Base-by-base conservation (phyloP, 2,888 invertebrate genomes). In the Oscheius onirici region DNA sequence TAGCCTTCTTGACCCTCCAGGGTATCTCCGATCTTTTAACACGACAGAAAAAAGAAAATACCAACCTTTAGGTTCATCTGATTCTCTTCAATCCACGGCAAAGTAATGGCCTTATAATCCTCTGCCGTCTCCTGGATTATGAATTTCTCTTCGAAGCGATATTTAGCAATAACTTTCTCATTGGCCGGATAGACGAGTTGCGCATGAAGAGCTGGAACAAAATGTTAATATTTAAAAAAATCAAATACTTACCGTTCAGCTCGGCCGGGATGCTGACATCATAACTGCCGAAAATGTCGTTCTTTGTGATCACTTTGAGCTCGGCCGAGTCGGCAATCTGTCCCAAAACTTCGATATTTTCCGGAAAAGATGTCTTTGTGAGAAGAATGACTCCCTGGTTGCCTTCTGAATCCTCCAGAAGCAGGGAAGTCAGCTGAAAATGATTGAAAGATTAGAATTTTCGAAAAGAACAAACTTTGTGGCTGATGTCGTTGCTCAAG, bases 151-250 rank as follows among this genome's bases (percentile, higher is more conserved):
- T 94, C 93, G 40, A 91, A 90, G 11, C 92, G 91, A 88, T 93
- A 97, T 88, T 96, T 97, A 8, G 92, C 90, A 17, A 97, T 92
- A 84, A 97, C 96, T 87, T 94, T 94, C 68, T 93, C 92, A 34
- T 95, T 94, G 0, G 96, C 97, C 2, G 99, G 99, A 89, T 93
- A 93, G 76, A 97, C 93, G 28, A 97, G 90, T 10, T 94, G 94
- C 0, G 93, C 91, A 88, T 95, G 95, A 3, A 97, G 90, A 82
- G 91, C 95, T 95, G 88, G 66, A 88, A 86, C 60, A 5, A 60
- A 49, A n/a, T n/a, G n/a, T n/a, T 20, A 34, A 17, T 10, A 57
- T 28, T 20, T 69, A 22, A 24, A 26, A 40, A 24, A 40, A 1
- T 10, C 10, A 8, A 58, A 15, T 58, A 66, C 69, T 58, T 61